Evolutionary conservation across 2,888 invertebrate species (phyloP).

Genomic region (Creontiades dilutus): DNA sequence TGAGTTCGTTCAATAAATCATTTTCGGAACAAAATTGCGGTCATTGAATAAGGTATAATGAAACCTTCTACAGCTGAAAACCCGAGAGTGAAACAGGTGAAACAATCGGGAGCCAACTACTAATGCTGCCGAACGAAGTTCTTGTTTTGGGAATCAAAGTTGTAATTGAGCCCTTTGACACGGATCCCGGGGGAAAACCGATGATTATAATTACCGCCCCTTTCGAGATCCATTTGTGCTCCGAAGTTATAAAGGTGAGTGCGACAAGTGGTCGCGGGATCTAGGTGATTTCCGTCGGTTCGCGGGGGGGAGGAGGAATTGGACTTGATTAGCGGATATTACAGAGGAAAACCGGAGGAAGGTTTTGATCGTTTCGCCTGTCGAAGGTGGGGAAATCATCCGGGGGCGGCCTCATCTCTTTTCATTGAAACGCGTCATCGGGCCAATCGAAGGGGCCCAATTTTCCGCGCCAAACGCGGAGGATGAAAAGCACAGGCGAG

Average conservation of each 20-base stretch:
- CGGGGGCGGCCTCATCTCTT: slow-evolving; percentile 29
- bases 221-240: slow-evolving; percentile 36
- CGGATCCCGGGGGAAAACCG: slow-evolving; percentile 23
- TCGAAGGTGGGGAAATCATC: slow-evolving; percentile 12
- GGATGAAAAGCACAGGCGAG: neutral
- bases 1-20: neutral
- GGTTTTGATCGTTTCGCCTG: slow-evolving; percentile 20
- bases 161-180: slow-evolving; percentile 34
- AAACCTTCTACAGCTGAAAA: slow-evolving; percentile 4
- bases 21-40: neutral
- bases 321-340: slow-evolving; percentile 9
- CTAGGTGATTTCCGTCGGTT: neutral
- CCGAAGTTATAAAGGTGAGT: slow-evolving; percentile 17
- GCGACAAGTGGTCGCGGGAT: slow-evolving; percentile 32
- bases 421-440: slow-evolving; percentile 9
- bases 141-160: slow-evolving; percentile 42
- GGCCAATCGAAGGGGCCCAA: neutral
- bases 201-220: slow-evolving; percentile 30
- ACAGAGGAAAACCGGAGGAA: slow-evolving; percentile 17
- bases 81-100: slow-evolving; percentile 24
- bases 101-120: slow-evolving; percentile 17
- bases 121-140: slow-evolving; percentile 22
- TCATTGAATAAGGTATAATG: slow-evolving; percentile 13
- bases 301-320: neutral
- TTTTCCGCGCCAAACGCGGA: slow-evolving; percentile 21